Conservation (phyloP, 1,140 invertebrate genomes). For the Bombus sibiricus region DNA sequence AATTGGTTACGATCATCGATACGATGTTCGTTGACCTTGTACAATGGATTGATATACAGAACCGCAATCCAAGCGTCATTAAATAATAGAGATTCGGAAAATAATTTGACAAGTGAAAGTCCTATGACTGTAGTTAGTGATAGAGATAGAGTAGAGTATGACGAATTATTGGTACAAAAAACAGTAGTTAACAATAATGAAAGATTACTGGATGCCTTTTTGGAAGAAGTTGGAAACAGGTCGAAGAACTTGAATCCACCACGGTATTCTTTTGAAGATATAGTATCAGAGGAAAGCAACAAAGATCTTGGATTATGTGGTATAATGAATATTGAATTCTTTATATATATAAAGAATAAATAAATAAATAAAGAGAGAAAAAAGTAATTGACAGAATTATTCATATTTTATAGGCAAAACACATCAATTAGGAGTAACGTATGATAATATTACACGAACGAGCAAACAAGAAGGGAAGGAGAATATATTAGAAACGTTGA, state of each 20-base stretch:
- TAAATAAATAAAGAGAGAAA: not conserved
- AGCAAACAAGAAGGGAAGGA: slow-evolving; percentile 33
- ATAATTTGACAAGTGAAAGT: not conserved
- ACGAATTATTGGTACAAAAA: not conserved
- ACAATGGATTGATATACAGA: not conserved
- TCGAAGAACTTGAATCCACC: not conserved
- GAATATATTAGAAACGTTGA: slow-evolving; percentile 32
- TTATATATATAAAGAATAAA: not conserved
- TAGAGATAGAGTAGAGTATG: not conserved
- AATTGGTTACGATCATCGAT: slow-evolving; percentile 14
- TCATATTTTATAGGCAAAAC: not conserved
- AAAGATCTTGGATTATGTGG: not conserved
- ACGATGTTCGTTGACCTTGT: not conserved
- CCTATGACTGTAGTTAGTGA: not conserved
- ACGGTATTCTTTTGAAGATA: slow-evolving; percentile 8
- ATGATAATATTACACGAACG: not conserved
- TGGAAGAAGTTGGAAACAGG: not conserved
- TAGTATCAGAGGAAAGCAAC: not conserved
- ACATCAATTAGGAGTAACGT: not conserved
- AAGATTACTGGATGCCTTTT: not conserved
- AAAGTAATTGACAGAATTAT: not conserved
- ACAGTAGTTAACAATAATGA: not conserved
- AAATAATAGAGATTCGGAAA: not conserved
- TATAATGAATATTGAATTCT: not conserved
- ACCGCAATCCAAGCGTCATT: not conserved